Percentiles rank a stretch among this genome's conserved stretches.
phyloP scores from a whole-genome alignment of 23 tunicate genomes.

The Botrylloides violaceus region DNA sequence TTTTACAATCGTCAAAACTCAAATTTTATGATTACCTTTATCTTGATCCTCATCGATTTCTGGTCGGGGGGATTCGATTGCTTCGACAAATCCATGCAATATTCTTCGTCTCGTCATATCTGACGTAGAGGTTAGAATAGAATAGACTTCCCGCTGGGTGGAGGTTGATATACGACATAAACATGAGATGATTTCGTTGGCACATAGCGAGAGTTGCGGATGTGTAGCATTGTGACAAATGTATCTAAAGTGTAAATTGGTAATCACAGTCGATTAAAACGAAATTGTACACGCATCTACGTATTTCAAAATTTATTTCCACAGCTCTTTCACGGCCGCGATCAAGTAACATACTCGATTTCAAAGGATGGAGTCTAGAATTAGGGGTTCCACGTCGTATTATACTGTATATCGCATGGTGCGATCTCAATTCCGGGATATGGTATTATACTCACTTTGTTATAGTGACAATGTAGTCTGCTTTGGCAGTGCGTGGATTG shows the following conservation, averaged over 20 bases:
- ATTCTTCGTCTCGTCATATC: slow-evolving; percentile 36
- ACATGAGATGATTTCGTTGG: slow-evolving; percentile 51
- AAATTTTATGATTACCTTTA: not conserved
- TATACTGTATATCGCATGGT: no score
- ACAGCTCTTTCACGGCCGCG: no score
- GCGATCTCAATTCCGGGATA: no score
- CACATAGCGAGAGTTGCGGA: slow-evolving; percentile 49
- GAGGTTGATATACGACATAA: slow-evolving; percentile 45
- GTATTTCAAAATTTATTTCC: no score
- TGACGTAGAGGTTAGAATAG: slow-evolving; percentile 38
- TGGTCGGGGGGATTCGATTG: slow-evolving; percentile 33
- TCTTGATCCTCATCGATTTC: slow-evolving; percentile 17
- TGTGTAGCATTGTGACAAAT: slow-evolving; percentile 45
- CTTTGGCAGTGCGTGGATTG: slow-evolving; percentile 57
- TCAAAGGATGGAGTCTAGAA: no score
- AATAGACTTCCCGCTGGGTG: slow-evolving; percentile 41
- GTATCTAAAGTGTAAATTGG: slow-evolving; percentile 22
- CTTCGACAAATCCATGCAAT: slow-evolving; percentile 83
- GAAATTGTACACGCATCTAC: no score
- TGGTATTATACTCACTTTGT: slow-evolving; percentile 45
- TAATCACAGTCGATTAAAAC: not conserved
- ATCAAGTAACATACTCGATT: no score
- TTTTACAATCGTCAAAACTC: no score
- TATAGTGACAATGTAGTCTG: slow-evolving; percentile 61
- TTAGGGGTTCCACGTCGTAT: no score